Evolutionary conservation across 2,113 vertebrate genomes (phyloP).

Genomic region (Pelusios castaneus): DNA sequence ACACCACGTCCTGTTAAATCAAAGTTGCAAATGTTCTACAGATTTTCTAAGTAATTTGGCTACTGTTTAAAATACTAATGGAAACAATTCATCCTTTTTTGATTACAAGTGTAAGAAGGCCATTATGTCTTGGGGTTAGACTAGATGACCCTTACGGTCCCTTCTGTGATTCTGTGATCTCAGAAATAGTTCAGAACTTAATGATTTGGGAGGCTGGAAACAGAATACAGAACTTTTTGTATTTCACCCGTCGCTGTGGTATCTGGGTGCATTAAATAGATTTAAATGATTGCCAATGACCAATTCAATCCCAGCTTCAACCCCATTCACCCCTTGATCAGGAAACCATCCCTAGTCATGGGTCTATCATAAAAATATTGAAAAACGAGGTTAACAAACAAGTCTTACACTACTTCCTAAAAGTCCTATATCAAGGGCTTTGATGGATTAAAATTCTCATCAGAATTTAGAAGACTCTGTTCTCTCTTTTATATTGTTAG

Average conservation of each 20-base stretch:
- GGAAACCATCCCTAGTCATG: background rate
- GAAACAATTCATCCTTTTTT: background rate
- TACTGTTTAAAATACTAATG: background rate
- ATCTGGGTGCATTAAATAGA: background rate
- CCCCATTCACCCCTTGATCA: background rate
- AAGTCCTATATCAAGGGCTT: background rate
- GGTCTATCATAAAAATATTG: background rate
- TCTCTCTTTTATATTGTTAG: background rate
- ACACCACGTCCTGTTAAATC: background rate
- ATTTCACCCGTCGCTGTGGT: background rate
- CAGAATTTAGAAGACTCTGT: background rate
- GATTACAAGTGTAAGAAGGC: background rate
- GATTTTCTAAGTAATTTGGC: background rate
- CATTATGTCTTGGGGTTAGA: background rate
- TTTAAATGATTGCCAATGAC: background rate
- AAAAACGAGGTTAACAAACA: background rate
- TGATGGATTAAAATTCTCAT: background rate
- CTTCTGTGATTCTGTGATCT: no score
- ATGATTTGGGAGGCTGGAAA: rapidly evolving
- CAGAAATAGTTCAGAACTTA: background rate
- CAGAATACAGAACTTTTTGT: background rate
- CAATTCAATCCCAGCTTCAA: background rate
- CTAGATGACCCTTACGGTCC: no score
- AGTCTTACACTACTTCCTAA: background rate
- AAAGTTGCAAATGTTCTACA: background rate